A percentile compares a stretch with the other conserved stretches of the same genome.
Conservation (phyloP, 64 coral and sea anemone species). For the Actinia tenebrosa region DNA sequence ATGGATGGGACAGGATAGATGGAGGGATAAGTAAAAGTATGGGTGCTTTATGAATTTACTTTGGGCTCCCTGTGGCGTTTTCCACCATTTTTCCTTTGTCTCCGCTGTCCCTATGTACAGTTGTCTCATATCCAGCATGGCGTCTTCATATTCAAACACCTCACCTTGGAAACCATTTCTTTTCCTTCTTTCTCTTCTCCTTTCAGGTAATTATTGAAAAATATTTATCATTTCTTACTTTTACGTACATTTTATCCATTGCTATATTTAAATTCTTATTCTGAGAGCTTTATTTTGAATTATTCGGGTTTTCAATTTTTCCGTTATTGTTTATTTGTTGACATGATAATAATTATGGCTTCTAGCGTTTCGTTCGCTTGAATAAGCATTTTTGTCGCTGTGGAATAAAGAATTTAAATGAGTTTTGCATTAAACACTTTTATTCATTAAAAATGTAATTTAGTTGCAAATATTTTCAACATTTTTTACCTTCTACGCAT, state of each 20-base stretch:
- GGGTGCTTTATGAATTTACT: neutral
- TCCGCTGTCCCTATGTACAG: neutral
- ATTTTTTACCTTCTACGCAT: too few relatives aligned
- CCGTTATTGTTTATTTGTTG: conserved; percentile 5
- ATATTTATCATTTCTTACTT: neutral
- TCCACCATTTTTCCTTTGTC: neutral
- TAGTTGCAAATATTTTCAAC: too few relatives aligned
- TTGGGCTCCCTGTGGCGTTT: neutral
- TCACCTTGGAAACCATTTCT: conserved; percentile 1
- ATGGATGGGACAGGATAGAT: too few relatives aligned
- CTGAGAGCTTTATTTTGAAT: neutral
- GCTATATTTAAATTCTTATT: neutral
- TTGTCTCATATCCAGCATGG: neutral
- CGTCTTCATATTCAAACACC: neutral
- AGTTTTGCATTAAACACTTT: too few relatives aligned
- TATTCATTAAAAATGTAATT: too few relatives aligned
- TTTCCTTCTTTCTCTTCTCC: neutral
- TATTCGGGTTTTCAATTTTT: neutral
- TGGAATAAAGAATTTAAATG: too few relatives aligned
- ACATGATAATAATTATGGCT: neutral
- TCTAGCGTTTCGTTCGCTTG: neutral
- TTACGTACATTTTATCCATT: neutral
- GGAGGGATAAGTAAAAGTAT: too few relatives aligned
- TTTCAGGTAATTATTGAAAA: neutral
- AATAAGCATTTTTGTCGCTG: neutral